Evolutionary conservation across 2,888 invertebrate genomes (phyloP), one percentile per base, ranked within the genome.

Genomic region (Melieria omissa): DNA sequence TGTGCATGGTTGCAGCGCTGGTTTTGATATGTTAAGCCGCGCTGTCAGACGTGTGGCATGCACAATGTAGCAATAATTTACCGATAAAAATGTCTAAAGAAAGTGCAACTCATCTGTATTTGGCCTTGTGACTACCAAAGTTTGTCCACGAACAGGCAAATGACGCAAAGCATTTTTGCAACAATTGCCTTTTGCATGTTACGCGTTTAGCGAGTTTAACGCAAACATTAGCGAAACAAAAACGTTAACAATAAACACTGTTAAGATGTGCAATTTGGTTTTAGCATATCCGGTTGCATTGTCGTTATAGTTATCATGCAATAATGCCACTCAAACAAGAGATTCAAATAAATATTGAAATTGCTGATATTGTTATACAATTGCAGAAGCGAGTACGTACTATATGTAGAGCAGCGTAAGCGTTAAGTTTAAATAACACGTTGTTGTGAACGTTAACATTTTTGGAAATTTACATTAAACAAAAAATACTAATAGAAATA

Each of bases 201-300:
- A 52, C 14, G 14, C 9, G 14, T 9, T n/a, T 14, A 52, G n/a
- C 12, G 12, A 52, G 12, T 52, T 12, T 10, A 52, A 64, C 29
- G 52, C 7, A 45, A 54, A 73, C 62, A 57, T 61, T 64, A 72
- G 61, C 47, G 10, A 58, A 67, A 71, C 14, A 41, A 55, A 64
- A 67, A 64, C 57, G 68, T 74, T 72, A 54, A 74, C 71, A 65
- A 65, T 46, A 58, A 72, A 65, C 10, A 55, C 47, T 70, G 55
- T 49, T 63, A 45, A 63, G 70, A 72, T 65, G 45, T 60, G 9
- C 12, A 29, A 6, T 52, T 52, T 52, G 52, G 12, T 52, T 52
- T 52, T 52, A n/a, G 14, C 12, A 52, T n/a, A 12, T 12, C 14
- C 14, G 14, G 52, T 52, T 52, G 14, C 12, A 52, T 52, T 58